These are phyloP conservation scores for Lagria hirta DNA, from an alignment of 2,888 invertebrate species.

Conservation along the genomic window DNA sequence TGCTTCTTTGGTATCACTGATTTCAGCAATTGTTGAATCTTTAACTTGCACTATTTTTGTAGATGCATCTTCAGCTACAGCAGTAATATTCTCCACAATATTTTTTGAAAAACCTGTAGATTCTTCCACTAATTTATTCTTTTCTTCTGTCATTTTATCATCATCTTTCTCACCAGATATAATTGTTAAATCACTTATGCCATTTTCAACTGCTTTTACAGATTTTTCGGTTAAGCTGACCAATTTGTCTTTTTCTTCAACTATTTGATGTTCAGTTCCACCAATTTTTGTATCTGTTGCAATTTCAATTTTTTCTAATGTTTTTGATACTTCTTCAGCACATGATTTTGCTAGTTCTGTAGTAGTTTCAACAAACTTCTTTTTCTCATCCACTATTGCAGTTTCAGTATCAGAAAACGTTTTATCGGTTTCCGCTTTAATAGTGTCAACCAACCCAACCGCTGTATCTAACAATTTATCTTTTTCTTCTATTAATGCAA, in stretches of 20 bases:
- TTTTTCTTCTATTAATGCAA: no score
- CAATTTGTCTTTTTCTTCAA: constrained; percentile 16
- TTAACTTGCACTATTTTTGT: no score
- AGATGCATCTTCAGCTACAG: constrained; percentile 10
- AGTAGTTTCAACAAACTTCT: constrained; percentile 10
- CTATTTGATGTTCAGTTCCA: constrained; percentile 21
- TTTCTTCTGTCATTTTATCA: constrained; percentile 13
- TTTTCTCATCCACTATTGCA: constrained; percentile 8
- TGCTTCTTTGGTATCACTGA: not conserved
- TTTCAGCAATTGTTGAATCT: no score
- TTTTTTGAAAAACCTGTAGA: not conserved
- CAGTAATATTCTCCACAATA: not conserved
- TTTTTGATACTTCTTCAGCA: constrained; percentile 55
- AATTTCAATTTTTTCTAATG: constrained; percentile 13
- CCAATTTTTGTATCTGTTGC: constrained; percentile 5
- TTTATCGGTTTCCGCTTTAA: constrained; percentile 5
- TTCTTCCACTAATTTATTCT: constrained; percentile 12
- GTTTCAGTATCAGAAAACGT: no score
- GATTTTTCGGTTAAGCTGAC: constrained; percentile 13
- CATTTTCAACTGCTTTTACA: constrained; percentile 23
- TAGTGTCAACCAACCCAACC: not conserved
- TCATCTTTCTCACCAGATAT: constrained; percentile 7
- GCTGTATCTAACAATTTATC: not conserved
- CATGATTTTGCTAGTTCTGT: constrained; percentile 31
- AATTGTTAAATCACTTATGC: constrained; percentile 14